Base-by-base conservation (phyloP, 2,888 invertebrate genomes). In the Choristoneura rosaceana region DNA sequence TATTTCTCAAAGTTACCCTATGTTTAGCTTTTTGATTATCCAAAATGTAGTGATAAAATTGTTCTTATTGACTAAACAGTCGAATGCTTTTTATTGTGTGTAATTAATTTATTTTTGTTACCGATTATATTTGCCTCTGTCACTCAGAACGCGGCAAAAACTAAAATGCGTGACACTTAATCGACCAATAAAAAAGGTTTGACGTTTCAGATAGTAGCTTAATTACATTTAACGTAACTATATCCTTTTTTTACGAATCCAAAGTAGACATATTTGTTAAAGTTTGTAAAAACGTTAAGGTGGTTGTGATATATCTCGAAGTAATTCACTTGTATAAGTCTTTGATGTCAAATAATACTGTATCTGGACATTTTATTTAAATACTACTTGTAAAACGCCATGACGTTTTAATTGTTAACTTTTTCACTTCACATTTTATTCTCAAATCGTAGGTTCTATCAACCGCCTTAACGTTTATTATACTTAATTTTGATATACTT, bases 1-100 rank as follows among this genome's bases (percentile, higher is more conserved):
- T 71, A 41, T 50, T 62, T 55, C 43, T 7, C 66, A 34, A 14
- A 58, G 71, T 71, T 67, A 71, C 67, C 71, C 71, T 67, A 67
- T 71, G 59, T 70, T 50, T 65, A 60, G 34, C 43, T 58, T 58
- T 70, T 65, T 59, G 65, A 33, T 50, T 65, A 33, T 38, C 55
- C 55, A 50, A 52, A 62, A 58, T 15, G 4, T 9, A 5, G 38
- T 9, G 8, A 17, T 45, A 15, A 41, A 43, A n/a, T 38, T 34
- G 59, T 17, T 59, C 1, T n/a, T 59, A 41, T 33, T 38, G n/a
- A 47, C 33, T 47, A 50, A 38, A 9, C 8, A 14, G 12, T 17
- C 0, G 9, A 52, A 15, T 15, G n/a, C 4, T 47, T 15, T 15
- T 52, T 15, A 55, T 9, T 55, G 55, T 25, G 25, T 17, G 12